phyloP scores from a whole-genome alignment of 1,140 invertebrate species.

The Panagrolaimus sp. region DNA sequence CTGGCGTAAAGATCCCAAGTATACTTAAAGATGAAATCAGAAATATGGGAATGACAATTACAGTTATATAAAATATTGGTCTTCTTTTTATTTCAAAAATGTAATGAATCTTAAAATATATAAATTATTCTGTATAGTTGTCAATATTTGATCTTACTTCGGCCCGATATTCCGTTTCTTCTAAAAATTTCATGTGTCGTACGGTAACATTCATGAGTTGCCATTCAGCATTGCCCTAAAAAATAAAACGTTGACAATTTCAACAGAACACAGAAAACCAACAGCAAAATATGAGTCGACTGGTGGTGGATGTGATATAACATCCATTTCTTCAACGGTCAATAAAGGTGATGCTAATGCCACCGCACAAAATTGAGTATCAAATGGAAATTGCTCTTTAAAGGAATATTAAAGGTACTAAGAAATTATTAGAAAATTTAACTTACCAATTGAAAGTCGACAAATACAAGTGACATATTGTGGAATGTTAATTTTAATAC shows the following conservation, averaged over 20 bases:
- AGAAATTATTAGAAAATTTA: not conserved
- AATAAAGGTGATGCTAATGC: constrained; percentile 43
- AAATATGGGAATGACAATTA: constrained; percentile 45
- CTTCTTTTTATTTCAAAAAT: constrained; percentile 42
- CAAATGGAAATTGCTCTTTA: constrained; percentile 41
- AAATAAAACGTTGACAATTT: not conserved
- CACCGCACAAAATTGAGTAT: constrained; percentile 46
- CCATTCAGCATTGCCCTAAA: constrained; percentile 55
- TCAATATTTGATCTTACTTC: constrained; percentile 17
- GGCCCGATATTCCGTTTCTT: constrained; percentile 41
- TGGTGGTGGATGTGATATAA: constrained; percentile 27
- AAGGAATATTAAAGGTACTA: constrained; percentile 10
- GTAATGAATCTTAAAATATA: constrained; percentile 37
- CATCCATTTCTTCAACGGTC: constrained; percentile 46
- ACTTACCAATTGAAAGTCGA: constrained; percentile 36
- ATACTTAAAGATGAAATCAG: constrained; percentile 41
- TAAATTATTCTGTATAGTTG: not conserved
- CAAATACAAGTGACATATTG: constrained; percentile 50
- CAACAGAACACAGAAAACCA: not conserved
- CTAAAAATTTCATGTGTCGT: constrained; percentile 44
- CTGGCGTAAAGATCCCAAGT: constrained; percentile 47
- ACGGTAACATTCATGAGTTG: constrained; percentile 48
- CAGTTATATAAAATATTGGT: constrained; percentile 49
- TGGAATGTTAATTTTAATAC: constrained; percentile 47
- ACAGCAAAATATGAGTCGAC: constrained; percentile 41